Conservation (phyloP, 2,113 vertebrate species). For the Pongo abelii region DNA sequence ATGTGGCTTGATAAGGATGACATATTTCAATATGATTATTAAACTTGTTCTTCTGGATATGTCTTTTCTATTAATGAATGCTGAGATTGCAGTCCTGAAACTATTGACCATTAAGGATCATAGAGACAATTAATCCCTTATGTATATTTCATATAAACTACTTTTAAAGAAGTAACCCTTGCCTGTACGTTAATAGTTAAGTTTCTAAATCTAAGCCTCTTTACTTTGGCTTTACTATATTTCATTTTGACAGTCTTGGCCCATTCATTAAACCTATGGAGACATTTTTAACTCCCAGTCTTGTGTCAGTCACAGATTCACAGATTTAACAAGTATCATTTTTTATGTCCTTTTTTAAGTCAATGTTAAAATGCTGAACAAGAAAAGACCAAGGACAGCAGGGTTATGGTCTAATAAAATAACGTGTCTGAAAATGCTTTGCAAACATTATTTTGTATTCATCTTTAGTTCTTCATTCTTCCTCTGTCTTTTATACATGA, state of each 20-base stretch:
- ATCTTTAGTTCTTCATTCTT: not conserved
- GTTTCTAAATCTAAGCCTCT: slow-evolving; percentile 34
- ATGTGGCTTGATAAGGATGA: not conserved
- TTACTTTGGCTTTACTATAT: not conserved
- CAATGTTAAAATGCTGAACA: slow-evolving; percentile 57
- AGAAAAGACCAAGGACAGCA: slow-evolving; percentile 52
- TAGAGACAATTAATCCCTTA: not conserved
- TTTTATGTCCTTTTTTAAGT: slow-evolving; percentile 36
- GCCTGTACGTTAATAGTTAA: not conserved
- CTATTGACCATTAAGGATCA: not conserved
- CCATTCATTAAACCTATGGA: slow-evolving; percentile 49
- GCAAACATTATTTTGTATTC: slow-evolving; percentile 47
- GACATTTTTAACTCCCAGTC: slow-evolving; percentile 56
- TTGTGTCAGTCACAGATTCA: slow-evolving; percentile 44
- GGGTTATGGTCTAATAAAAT: slow-evolving; percentile 47
- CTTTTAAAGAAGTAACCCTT: not conserved
- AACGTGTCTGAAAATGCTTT: slow-evolving; percentile 23
- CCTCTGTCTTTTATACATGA: not conserved
- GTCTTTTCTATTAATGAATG: not conserved
- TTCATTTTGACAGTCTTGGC: slow-evolving; percentile 46
- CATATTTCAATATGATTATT: not conserved
- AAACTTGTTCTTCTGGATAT: not conserved
- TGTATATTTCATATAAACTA: not conserved
- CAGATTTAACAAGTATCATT: slow-evolving; percentile 49
- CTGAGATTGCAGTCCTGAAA: not conserved